A percentile compares a stretch with the other conserved stretches of the same genome.
These are phyloP conservation scores for Drosophila quadrilineata DNA, from an alignment of 1,140 invertebrate genomes.

Conservation along the genomic window DNA sequence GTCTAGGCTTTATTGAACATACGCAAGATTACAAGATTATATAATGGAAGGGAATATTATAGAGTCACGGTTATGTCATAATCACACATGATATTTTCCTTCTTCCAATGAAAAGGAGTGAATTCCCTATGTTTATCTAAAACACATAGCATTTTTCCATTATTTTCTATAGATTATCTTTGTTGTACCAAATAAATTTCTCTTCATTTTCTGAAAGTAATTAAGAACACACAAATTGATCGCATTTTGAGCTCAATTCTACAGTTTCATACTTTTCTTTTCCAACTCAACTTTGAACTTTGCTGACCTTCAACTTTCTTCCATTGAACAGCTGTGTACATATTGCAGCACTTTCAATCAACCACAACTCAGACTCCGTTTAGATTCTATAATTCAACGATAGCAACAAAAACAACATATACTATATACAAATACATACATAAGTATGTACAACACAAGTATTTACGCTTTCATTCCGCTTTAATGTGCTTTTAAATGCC, in stretches of 20 bases:
- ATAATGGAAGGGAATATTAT: neutral
- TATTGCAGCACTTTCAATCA: constrained; percentile 56
- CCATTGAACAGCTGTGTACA: constrained; percentile 15
- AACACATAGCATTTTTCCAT: neutral
- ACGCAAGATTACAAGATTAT: constrained; percentile 16
- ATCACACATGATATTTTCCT: neutral
- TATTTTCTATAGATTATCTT: no score
- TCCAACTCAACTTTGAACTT: constrained; percentile 30
- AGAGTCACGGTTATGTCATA: no score
- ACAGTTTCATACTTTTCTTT: neutral
- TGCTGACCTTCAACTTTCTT: constrained; percentile 53
- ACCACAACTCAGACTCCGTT: constrained; percentile 34
- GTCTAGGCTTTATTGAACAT: constrained; percentile 27
- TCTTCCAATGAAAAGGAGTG: neutral
- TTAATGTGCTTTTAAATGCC: constrained; percentile 69
- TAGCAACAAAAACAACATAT: constrained; percentile 6
- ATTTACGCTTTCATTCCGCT: constrained; percentile 78
- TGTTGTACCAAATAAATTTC: no score
- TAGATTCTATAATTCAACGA: constrained; percentile 33
- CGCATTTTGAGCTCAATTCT: constrained; percentile 20
- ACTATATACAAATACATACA: constrained; percentile 17
- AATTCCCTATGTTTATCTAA: neutral
- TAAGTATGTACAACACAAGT: constrained; percentile 67
- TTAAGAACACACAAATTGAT: no score
- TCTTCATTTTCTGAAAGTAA: no score